Evolutionary conservation across 1,140 invertebrate species (phyloP).

Genomic region (Sycobia sp.): DNA sequence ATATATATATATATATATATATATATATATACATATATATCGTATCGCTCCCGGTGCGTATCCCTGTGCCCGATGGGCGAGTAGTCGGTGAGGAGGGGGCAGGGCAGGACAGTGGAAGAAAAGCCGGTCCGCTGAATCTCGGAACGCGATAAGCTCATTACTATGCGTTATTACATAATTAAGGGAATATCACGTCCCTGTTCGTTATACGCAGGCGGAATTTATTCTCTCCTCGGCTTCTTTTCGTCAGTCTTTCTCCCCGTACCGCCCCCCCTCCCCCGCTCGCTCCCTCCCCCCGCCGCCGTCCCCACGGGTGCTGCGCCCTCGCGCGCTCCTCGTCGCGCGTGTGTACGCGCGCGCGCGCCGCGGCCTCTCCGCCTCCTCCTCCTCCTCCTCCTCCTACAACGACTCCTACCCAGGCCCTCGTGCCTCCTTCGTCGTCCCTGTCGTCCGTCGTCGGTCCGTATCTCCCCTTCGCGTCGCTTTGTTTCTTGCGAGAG

Average conservation of each 20-base stretch:
- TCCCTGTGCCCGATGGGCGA: too few species aligned
- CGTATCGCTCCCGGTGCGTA: too few species aligned
- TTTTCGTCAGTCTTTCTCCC: conserved; percentile 5
- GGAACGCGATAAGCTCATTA: conserved; percentile 31
- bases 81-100: too few species aligned
- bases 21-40: too few species aligned
- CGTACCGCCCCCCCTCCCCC: neutral
- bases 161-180: conserved; percentile 34
- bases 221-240: conserved; percentile 20
- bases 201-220: conserved; percentile 25
- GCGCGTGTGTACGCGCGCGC: neutral
- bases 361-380: conserved; percentile 7
- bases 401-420: neutral
- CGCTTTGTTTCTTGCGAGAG: conserved; percentile 33
- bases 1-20: too few species aligned
- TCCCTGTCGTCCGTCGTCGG: conserved; percentile 11
- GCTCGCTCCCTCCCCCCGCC: neutral
- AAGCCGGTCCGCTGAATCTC: conserved; percentile 19
- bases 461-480: conserved; percentile 34
- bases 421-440: neutral
- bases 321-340: neutral
- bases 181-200: conserved; percentile 32
- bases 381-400: neutral
- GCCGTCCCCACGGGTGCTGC: neutral
- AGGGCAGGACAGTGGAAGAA: too few species aligned